A percentile compares a stretch with the other conserved stretches of the same genome.
These are phyloP conservation scores for Forbesichthys agassizii DNA, from an alignment of 2,113 vertebrate species.

Conservation along the genomic window DNA sequence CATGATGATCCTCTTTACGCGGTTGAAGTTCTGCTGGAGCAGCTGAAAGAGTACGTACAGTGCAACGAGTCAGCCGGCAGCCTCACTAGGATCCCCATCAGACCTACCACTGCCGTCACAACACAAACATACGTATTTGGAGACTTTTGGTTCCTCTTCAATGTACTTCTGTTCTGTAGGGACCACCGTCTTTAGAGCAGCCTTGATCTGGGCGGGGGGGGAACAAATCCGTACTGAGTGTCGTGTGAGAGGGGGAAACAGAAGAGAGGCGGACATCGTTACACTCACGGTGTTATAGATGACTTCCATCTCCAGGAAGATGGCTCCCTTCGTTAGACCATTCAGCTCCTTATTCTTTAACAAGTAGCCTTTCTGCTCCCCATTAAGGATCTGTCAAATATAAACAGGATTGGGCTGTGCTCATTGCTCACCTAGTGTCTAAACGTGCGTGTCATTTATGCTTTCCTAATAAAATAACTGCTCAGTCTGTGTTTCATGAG, in stretches of 20 bases:
- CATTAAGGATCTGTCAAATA: conserved; percentile 91
- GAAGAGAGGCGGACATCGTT: conserved; percentile 72
- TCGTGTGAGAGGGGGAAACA: neutral
- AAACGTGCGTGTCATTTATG: neutral
- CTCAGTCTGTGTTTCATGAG: too few relatives aligned
- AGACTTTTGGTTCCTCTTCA: conserved; percentile 93
- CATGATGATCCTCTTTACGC: conserved; percentile 88
- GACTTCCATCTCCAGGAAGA: conserved; percentile 94
- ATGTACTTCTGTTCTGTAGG: conserved; percentile 95
- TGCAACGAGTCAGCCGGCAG: neutral
- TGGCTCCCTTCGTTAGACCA: conserved; percentile 91
- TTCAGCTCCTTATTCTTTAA: conserved; percentile 98
- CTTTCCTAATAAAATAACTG: too few relatives aligned
- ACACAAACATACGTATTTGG: conserved; percentile 84
- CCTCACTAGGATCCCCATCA: too few relatives aligned
- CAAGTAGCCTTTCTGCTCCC: conserved; percentile 91
- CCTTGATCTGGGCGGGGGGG: conserved; percentile 85
- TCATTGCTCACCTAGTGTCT: conserved; percentile 62
- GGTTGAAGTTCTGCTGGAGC: conserved; percentile 88
- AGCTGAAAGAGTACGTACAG: conserved; percentile 70
- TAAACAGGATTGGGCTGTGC: conserved; percentile 87
- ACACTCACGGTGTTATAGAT: conserved; percentile 95
- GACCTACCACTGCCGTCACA: neutral
- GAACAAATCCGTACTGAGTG: conserved; percentile 30
- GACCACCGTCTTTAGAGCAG: conserved; percentile 86